Evolutionary conservation across 2,113 vertebrate species (phyloP).

Genomic region (Pituophis catenifer): DNA sequence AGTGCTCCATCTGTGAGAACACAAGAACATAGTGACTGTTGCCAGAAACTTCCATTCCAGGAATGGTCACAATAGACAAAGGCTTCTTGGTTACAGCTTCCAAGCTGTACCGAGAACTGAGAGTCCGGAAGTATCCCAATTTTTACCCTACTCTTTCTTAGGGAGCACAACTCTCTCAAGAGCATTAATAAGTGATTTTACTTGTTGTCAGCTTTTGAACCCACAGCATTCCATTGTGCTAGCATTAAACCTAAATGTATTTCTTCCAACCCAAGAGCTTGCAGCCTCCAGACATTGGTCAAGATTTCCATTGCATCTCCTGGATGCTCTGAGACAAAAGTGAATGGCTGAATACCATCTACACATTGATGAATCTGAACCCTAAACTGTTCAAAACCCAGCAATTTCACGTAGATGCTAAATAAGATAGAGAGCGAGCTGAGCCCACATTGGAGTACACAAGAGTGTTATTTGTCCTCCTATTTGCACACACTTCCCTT

Average conservation of each 20-base stretch:
- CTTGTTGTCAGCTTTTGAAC: neutral
- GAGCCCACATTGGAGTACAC: neutral
- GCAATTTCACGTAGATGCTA: neutral
- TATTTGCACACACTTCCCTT: neutral
- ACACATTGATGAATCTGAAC: neutral
- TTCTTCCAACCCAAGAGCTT: neutral
- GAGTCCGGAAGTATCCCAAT: neutral
- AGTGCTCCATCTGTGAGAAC: neutral
- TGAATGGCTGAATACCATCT: neutral
- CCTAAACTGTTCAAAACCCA: neutral
- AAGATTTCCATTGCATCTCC: neutral
- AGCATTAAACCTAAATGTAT: neutral
- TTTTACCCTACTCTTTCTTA: neutral
- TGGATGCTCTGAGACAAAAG: neutral
- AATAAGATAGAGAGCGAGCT: neutral
- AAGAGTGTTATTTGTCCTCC: neutral
- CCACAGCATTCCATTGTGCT: neutral
- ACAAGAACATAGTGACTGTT: neutral
- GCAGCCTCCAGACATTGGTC: neutral
- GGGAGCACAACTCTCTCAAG: neutral
- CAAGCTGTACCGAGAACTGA: neutral
- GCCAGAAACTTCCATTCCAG: neutral
- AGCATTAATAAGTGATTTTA: neutral
- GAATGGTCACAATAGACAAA: neutral
- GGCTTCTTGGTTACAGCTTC: neutral